phyloP scores from a whole-genome alignment of 2,113 vertebrate species.

The Entomyzon cyanotis region DNA sequence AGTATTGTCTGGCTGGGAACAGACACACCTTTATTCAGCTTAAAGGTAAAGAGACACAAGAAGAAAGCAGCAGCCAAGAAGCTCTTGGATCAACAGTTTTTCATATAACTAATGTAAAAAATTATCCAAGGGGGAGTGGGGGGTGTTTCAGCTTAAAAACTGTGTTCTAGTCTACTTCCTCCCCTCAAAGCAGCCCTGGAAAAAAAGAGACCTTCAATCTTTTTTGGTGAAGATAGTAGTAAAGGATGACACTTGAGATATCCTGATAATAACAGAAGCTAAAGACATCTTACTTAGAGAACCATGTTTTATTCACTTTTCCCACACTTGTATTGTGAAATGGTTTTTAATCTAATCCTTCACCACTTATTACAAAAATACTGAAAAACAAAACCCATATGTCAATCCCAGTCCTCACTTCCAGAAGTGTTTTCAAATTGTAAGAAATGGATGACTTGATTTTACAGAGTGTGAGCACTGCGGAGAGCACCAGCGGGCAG shows the following conservation, averaged over 20 bases:
- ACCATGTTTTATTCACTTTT: neutral
- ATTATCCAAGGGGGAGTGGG: rapidly evolving
- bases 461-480: neutral
- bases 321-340: neutral
- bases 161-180: neutral
- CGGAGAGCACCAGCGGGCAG: rapidly evolving
- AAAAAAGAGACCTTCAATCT: neutral
- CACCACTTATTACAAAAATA: neutral
- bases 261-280: neutral
- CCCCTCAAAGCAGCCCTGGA: neutral
- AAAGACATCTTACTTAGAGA: neutral
- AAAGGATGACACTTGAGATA: neutral
- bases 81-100: neutral
- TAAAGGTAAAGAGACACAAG: neutral
- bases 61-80: neutral
- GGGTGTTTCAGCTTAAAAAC: neutral
- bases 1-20: neutral
- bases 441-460: neutral
- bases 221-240: neutral
- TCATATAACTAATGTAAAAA: neutral
- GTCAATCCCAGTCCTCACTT: neutral
- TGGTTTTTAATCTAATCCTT: neutral
- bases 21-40: neutral
- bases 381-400: neutral
- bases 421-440: neutral